Percentiles rank a stretch among this genome's conserved stretches.
Conservation (phyloP, 2,888 invertebrate species). For the Hylaea fasciaria region DNA sequence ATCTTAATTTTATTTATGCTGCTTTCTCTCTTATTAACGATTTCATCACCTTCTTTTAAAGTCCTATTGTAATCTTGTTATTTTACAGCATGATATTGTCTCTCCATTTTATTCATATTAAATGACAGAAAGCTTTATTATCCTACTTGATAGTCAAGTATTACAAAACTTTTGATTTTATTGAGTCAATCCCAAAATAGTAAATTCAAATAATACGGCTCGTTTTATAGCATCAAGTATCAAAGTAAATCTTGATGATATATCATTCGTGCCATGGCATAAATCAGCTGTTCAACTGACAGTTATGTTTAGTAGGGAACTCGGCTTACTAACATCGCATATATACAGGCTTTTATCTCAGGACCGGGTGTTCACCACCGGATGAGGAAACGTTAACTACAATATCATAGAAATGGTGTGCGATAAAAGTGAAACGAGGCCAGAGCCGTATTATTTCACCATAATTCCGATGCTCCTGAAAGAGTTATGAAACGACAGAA, state of each 20-base stretch:
- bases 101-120: too few species aligned
- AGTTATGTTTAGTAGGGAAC: conserved; percentile 18
- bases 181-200: conserved; percentile 11
- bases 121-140: too few species aligned
- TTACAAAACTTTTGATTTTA: neutral
- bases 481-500: conserved; percentile 12
- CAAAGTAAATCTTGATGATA: conserved; percentile 25
- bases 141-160: too few species aligned
- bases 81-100: too few species aligned
- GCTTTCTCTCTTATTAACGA: too few species aligned
- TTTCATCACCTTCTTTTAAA: too few species aligned
- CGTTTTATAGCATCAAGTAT: conserved; percentile 16
- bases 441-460: conserved; percentile 7
- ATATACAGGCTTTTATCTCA: conserved; percentile 26
- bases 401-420: conserved; percentile 52
- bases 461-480: conserved; percentile 14
- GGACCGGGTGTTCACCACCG: conserved; percentile 41
- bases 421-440: conserved; percentile 42
- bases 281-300: conserved; percentile 49
- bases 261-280: conserved; percentile 19
- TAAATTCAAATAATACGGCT: neutral
- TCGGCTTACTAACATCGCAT: conserved; percentile 14
- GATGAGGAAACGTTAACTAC: conserved; percentile 60
- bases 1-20: too few species aligned
- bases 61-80: too few species aligned